Evolutionary conservation across 2,113 vertebrate species (phyloP).

Genomic region (Physeter macrocephalus): DNA sequence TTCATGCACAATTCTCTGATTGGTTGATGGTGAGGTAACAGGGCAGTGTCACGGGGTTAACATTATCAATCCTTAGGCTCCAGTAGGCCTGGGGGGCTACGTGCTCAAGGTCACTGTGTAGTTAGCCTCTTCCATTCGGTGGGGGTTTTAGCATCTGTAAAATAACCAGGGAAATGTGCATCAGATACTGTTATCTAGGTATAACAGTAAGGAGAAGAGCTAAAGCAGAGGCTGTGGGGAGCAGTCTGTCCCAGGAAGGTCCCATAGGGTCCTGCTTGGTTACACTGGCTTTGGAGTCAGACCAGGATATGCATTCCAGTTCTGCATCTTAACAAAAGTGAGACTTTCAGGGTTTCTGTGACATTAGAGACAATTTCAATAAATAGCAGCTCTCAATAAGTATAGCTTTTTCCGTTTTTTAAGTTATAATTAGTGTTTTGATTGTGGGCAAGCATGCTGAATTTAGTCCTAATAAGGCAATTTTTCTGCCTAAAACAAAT

Average conservation of each 20-base stretch:
- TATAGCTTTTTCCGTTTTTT: background rate
- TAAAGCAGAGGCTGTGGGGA: background rate
- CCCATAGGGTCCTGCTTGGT: background rate
- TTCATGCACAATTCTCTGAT: background rate
- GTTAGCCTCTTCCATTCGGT: background rate
- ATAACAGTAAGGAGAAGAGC: background rate
- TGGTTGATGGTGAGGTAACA: background rate
- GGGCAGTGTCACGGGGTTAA: background rate
- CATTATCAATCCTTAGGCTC: background rate
- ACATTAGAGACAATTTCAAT: background rate
- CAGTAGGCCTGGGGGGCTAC: background rate
- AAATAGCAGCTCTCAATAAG: background rate
- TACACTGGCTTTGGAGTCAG: background rate
- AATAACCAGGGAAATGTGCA: background rate
- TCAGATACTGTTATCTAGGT: background rate
- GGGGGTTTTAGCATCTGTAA: background rate
- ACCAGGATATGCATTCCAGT: background rate
- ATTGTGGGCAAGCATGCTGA: background rate
- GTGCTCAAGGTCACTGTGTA: background rate
- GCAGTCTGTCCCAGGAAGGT: background rate
- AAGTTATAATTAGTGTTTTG: background rate
- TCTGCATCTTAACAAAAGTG: background rate
- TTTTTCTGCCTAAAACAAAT: conserved; percentile 9
- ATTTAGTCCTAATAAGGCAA: conserved; percentile 11
- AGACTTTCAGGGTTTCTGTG: background rate